These are phyloP conservation scores for Holacanthella duospinosa DNA, from an alignment of 2,888 invertebrate species.

Conservation along the genomic window DNA sequence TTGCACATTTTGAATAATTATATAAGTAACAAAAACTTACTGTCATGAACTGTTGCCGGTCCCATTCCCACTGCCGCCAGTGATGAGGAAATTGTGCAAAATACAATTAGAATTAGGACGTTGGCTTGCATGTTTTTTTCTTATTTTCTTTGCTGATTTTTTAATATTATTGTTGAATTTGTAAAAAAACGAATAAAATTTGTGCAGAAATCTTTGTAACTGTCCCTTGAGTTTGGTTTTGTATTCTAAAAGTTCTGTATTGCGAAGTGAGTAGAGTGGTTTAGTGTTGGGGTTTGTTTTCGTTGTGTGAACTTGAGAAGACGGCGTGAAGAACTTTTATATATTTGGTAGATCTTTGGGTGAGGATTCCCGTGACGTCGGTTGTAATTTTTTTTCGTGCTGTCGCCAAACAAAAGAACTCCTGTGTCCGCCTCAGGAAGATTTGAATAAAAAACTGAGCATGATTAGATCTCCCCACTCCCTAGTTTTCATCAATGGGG, in stretches of 20 bases:
- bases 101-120: neutral
- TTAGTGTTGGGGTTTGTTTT: too few species aligned
- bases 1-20: too few species aligned
- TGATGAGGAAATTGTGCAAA: slow-evolving; percentile 14
- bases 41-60: slow-evolving; percentile 31
- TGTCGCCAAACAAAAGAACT: neutral
- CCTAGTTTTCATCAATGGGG: too few species aligned
- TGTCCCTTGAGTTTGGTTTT: too few species aligned
- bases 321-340: neutral
- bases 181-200: too few species aligned
- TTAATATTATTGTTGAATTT: neutral
- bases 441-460: neutral
- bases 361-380: slow-evolving; percentile 3
- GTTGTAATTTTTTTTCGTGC: neutral
- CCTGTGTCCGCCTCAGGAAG: neutral
- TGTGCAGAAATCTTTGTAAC: too few species aligned
- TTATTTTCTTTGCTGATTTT: neutral
- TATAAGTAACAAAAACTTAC: slow-evolving; percentile 26
- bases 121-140: neutral
- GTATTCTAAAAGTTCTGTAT: too few species aligned
- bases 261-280: too few species aligned
- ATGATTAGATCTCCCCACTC: neutral
- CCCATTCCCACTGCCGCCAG: slow-evolving; percentile 32
- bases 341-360: neutral
- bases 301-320: slow-evolving; percentile 1